A percentile compares a stretch with the other conserved stretches of the same genome.
These are phyloP conservation scores for Toxonevra muliebris DNA, from an alignment of 2,888 invertebrate genomes.

Conservation along the genomic window DNA sequence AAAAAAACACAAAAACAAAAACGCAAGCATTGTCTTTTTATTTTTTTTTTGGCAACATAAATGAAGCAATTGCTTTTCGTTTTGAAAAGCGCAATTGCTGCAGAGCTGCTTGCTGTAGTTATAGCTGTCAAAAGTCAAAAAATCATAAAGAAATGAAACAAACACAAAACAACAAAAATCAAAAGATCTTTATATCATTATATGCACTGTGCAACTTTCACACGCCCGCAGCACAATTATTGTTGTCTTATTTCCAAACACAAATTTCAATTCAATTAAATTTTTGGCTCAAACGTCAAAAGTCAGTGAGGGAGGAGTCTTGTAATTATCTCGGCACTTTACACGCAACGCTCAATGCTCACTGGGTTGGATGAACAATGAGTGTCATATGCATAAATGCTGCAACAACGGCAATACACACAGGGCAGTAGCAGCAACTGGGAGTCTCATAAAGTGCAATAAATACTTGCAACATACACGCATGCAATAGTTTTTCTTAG, in stretches of 20 bases:
- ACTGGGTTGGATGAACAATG: background rate
- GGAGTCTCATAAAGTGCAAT: slow-evolving; percentile 19
- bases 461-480: background rate
- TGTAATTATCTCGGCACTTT: background rate
- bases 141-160: background rate
- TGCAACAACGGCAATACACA: background rate
- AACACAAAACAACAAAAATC: background rate
- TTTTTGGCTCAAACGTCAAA: background rate
- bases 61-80: background rate
- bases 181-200: slow-evolving; percentile 1
- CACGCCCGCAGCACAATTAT: background rate
- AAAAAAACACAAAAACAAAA: background rate
- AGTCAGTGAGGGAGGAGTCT: background rate
- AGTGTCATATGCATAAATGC: background rate
- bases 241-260: background rate
- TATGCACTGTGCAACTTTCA: slow-evolving; percentile 21
- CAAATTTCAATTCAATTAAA: background rate
- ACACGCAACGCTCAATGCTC: background rate
- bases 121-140: slow-evolving; percentile 3
- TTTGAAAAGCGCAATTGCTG: background rate
- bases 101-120: background rate
- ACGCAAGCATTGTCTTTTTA: background rate
- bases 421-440: background rate
- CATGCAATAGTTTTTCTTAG: background rate
- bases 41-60: background rate